Evolutionary conservation across 2,888 invertebrate species (phyloP).

Genomic region (Nyleta sp.): DNA sequence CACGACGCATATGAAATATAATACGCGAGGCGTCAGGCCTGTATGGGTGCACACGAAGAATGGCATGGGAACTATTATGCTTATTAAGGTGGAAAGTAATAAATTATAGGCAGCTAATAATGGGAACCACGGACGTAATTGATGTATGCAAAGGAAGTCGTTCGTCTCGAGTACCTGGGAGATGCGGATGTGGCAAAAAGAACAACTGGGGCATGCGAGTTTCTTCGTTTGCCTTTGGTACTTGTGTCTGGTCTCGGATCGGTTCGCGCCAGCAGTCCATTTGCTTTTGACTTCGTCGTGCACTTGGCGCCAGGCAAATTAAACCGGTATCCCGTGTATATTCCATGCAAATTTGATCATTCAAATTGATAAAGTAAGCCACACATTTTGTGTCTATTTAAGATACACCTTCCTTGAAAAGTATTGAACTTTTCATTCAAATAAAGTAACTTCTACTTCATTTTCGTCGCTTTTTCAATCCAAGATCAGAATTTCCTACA

Average conservation of each 20-base stretch:
- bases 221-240: conserved; percentile 56
- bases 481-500: no score
- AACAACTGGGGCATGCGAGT: conserved; percentile 58
- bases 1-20: conserved; percentile 70
- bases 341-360: no score
- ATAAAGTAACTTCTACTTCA: no score
- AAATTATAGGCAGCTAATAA: conserved; percentile 81
- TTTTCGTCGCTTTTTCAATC: no score
- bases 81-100: conserved; percentile 82
- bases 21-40: conserved; percentile 60
- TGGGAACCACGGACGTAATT: conserved; percentile 79
- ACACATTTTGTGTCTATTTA: no score
- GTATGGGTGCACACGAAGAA: conserved; percentile 71
- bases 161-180: conserved; percentile 68
- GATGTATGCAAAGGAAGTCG: conserved; percentile 80
- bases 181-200: conserved; percentile 60
- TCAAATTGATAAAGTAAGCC: no score
- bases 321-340: background rate
- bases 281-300: background rate
- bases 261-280: background rate
- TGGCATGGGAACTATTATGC: conserved; percentile 81
- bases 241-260: background rate
- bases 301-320: conserved; percentile 34
- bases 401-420: no score
- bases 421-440: no score